Evolutionary conservation across 2,797 vertebrate genomes (phyloP).

Genomic region (Knipowitschia caucasica): DNA sequence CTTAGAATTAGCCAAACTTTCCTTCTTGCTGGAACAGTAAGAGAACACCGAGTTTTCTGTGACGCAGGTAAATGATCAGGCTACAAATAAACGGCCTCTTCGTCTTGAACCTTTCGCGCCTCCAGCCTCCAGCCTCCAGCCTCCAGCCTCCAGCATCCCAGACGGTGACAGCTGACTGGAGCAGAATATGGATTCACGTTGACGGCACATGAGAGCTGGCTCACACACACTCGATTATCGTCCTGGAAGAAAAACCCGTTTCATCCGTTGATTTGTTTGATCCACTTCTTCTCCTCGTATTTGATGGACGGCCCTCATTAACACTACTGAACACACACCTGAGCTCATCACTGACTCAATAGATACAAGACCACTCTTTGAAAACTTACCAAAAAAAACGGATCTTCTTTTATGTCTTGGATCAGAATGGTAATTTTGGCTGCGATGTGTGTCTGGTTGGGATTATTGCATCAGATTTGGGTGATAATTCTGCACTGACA

Average conservation of each 20-base stretch:
- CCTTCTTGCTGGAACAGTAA: slow-evolving; percentile 53
- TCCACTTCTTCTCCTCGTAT: slow-evolving; percentile 46
- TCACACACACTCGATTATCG: background rate
- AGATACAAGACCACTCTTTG: slow-evolving; percentile 39
- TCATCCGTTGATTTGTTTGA: slow-evolving; percentile 59
- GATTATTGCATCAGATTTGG: no score
- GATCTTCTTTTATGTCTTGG: background rate
- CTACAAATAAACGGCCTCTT: slow-evolving; percentile 21
- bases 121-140: slow-evolving; percentile 20
- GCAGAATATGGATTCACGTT: background rate
- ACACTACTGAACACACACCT: slow-evolving; percentile 61
- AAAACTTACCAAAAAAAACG: slow-evolving; percentile 11
- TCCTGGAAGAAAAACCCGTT: slow-evolving; percentile 19
- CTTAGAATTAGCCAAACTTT: slow-evolving; percentile 54
- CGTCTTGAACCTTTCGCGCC: slow-evolving; percentile 27
- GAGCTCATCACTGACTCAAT: slow-evolving; percentile 53
- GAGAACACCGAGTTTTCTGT: slow-evolving; percentile 56
- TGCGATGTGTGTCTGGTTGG: background rate
- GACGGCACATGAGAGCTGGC: background rate
- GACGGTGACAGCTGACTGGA: background rate
- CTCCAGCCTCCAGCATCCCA: background rate
- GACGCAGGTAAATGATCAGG: slow-evolving; percentile 58
- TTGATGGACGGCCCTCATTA: slow-evolving; percentile 62
- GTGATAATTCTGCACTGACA: no score
- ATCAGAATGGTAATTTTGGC: background rate